Evolutionary conservation across 1,140 invertebrate species (phyloP).

Genomic region (Drosophila tropicalis): DNA sequence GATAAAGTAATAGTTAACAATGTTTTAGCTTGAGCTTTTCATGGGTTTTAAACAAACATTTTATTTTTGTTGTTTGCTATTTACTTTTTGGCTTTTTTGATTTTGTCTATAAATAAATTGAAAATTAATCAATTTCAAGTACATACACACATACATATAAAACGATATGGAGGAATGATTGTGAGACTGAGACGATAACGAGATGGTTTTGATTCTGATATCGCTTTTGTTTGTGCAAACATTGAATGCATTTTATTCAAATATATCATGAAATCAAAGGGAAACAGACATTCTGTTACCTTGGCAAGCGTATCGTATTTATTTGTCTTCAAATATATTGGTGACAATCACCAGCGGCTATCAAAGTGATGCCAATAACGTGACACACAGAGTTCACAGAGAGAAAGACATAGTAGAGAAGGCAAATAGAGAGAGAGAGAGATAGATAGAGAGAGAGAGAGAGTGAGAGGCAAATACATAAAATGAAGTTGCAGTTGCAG

Average conservation of each 20-base stretch:
- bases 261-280: constrained; percentile 37
- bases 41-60: no score
- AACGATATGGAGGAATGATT: no score
- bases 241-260: constrained; percentile 69
- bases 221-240: constrained; percentile 58
- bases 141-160: no score
- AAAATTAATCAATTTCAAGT: neutral
- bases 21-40: no score
- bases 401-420: neutral
- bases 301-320: constrained; percentile 72
- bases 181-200: no score
- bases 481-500: neutral
- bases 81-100: no score
- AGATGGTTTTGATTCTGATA: neutral
- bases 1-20: no score
- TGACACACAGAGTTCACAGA: constrained; percentile 44
- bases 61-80: no score
- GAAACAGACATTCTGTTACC: constrained; percentile 47
- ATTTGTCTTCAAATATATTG: constrained; percentile 57
- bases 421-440: constrained; percentile 20
- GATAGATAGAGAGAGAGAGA: neutral
- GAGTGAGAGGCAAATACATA: constrained; percentile 10
- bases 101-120: no score
- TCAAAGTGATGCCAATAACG: constrained; percentile 70
- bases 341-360: constrained; percentile 72